Evolutionary conservation across 1,140 invertebrate species (phyloP).

Genomic region (Drosophila sproati): DNA sequence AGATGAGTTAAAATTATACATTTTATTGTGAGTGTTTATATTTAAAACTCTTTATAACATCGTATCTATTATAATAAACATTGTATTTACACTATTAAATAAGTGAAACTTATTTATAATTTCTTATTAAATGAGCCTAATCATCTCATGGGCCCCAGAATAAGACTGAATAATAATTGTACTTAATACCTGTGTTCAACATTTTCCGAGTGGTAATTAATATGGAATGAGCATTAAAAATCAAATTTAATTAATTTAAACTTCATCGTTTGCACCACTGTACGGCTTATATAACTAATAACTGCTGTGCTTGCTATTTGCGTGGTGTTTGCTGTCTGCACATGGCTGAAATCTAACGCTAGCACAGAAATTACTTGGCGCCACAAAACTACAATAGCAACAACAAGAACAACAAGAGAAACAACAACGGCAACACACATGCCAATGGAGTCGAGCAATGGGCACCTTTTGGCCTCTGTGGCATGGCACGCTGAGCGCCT

Average conservation of each 20-base stretch:
- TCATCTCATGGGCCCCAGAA: too few species aligned
- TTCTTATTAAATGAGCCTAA: too few species aligned
- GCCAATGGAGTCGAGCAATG: slow-evolving; percentile 40
- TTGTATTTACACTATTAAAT: too few species aligned
- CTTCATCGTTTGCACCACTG: slow-evolving; percentile 38
- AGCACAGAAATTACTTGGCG: slow-evolving; percentile 70
- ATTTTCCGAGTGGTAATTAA: neutral
- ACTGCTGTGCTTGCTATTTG: slow-evolving; percentile 56
- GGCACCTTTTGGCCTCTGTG: slow-evolving; percentile 76
- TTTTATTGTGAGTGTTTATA: too few species aligned
- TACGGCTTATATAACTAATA: slow-evolving; percentile 59
- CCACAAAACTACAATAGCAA: slow-evolving; percentile 53
- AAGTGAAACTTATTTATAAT: too few species aligned
- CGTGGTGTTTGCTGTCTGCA: slow-evolving; percentile 65
- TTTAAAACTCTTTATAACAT: too few species aligned
- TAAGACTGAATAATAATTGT: too few species aligned
- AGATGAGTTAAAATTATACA: too few species aligned
- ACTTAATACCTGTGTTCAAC: neutral
- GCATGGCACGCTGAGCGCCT: slow-evolving; percentile 74
- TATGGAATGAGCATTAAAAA: too few species aligned
- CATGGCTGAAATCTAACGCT: slow-evolving; percentile 78
- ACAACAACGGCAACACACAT: slow-evolving; percentile 30
- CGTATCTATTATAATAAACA: too few species aligned
- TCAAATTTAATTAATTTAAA: neutral
- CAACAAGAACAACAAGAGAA: slow-evolving; percentile 3